Evolutionary conservation across 2,888 invertebrate species (phyloP).

Genomic region (Glaucopsyche alexis): DNA sequence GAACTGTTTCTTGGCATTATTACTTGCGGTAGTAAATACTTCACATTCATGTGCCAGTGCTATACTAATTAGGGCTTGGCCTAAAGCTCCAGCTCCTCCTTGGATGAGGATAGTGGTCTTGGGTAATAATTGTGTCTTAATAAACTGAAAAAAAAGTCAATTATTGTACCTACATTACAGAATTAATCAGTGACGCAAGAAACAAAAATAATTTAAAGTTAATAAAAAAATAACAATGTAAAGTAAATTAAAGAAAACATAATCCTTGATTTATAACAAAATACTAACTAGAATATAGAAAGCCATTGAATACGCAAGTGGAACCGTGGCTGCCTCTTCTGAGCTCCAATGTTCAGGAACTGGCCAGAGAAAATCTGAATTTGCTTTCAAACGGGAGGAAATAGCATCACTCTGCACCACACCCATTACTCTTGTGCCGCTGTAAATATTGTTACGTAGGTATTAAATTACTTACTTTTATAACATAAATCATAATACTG

Average conservation of each 20-base stretch:
- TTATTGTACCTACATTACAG: constrained; percentile 31
- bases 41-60: constrained; percentile 21
- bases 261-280: constrained; percentile 40
- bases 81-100: constrained; percentile 24
- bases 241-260: too few relatives aligned
- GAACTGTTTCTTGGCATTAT: constrained; percentile 48
- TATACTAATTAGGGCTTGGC: constrained; percentile 21
- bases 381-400: constrained; percentile 76
- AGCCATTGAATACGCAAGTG: constrained; percentile 84
- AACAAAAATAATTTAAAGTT: too few relatives aligned
- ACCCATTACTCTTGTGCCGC: constrained; percentile 83
- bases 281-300: constrained; percentile 55
- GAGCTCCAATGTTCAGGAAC: constrained; percentile 84
- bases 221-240: not conserved
- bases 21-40: constrained; percentile 54
- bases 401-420: constrained; percentile 74
- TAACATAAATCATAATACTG: too few relatives aligned
- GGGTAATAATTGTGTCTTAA: not conserved
- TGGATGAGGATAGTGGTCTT: not conserved
- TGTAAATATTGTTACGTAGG: not conserved
- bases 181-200: too few relatives aligned
- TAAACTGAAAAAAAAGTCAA: constrained; percentile 15
- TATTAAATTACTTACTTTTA: too few relatives aligned
- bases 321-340: constrained; percentile 87
- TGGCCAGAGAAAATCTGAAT: constrained; percentile 79